Evolutionary conservation across 2,113 vertebrate species (phyloP), one percentile per base, ranked within the genome.

Genomic region (Lynx canadensis): DNA sequence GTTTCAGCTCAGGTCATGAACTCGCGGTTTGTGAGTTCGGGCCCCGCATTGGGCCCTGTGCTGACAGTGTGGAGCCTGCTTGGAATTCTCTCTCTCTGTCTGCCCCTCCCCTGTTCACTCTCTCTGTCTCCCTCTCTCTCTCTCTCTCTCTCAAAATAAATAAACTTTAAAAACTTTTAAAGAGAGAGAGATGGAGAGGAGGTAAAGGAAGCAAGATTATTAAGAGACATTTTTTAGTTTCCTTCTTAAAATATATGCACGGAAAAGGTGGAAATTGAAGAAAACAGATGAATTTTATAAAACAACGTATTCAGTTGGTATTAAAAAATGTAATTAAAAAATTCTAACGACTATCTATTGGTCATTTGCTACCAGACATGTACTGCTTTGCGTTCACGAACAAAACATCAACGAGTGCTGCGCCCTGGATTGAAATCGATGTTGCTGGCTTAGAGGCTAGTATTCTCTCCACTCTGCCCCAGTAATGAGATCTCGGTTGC

Each of bases 221-320:
- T 16, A 81, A 74, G n/a, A 95, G 3, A 57, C 38, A 1, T 12
- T 63, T 66, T 69, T 82, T 63, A 48, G 31, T 78, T 97, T 93
- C 52, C n/a, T 83, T 95, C 69, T 79, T 80, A 91, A 96, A 86
- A 68, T 69, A 74, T 0, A 92, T 71, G 18, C 8, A 92, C 12
- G n/a, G 31, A 71, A 73, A 93, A 79, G 50, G 14, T 19, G 23
- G n/a, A 94, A 94, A 96, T 57, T 48, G n/a, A 96, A 73, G 18
- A 81, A 88, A 55, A 78, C 1, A n/a, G 50, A 29, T 78, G 13
- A 69, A 63, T 80, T 88, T 81, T 78, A 73, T 7, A 95, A 92
- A 94, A 95, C 33, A 33, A 57, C 25, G 38, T 45, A 65, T 23
- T 65, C 41, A 82, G 78, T 4, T 81, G 60, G 14, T 79, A 93